phyloP scores from a whole-genome alignment of 2,113 vertebrate genomes.

The Eretmochelys imbricata region DNA sequence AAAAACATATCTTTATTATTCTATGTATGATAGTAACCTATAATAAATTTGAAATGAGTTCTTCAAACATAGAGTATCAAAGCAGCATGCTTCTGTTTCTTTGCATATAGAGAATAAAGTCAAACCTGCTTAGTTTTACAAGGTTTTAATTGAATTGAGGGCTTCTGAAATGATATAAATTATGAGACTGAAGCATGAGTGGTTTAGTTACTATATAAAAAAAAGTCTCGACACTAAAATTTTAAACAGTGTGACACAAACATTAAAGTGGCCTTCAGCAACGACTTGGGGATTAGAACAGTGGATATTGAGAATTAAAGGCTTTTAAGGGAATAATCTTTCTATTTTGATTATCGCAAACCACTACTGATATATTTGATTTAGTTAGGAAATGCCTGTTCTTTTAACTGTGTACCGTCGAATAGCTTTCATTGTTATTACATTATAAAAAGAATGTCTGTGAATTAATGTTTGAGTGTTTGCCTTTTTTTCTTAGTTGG shows the following conservation, averaged over 20 bases:
- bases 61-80: slow-evolving; percentile 78
- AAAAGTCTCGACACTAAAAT: slow-evolving; percentile 35
- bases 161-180: slow-evolving; percentile 56
- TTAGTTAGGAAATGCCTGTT: slow-evolving; percentile 41
- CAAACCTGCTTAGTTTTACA: slow-evolving; percentile 70
- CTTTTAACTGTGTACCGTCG: neutral
- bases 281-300: slow-evolving; percentile 53
- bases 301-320: slow-evolving; percentile 57
- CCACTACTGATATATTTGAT: slow-evolving; percentile 56
- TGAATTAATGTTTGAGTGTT: slow-evolving; percentile 36
- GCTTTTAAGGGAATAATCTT: slow-evolving; percentile 33
- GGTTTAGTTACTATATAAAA: slow-evolving; percentile 28
- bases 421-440: slow-evolving; percentile 61
- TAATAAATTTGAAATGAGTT: slow-evolving; percentile 81
- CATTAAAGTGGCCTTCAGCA: slow-evolving; percentile 54
- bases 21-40: slow-evolving; percentile 78
- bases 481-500: slow-evolving; percentile 3
- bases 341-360: slow-evolving; percentile 45
- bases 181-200: slow-evolving; percentile 50
- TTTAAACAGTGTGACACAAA: slow-evolving; percentile 31
- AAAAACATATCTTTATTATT: slow-evolving; percentile 84
- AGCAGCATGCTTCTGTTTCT: slow-evolving; percentile 65
- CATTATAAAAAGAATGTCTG: slow-evolving; percentile 35
- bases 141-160: slow-evolving; percentile 73
- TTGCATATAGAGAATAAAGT: slow-evolving; percentile 64